phyloP scores from a whole-genome alignment of 2,797 vertebrate species.

The Typhlichthys subterraneus region DNA sequence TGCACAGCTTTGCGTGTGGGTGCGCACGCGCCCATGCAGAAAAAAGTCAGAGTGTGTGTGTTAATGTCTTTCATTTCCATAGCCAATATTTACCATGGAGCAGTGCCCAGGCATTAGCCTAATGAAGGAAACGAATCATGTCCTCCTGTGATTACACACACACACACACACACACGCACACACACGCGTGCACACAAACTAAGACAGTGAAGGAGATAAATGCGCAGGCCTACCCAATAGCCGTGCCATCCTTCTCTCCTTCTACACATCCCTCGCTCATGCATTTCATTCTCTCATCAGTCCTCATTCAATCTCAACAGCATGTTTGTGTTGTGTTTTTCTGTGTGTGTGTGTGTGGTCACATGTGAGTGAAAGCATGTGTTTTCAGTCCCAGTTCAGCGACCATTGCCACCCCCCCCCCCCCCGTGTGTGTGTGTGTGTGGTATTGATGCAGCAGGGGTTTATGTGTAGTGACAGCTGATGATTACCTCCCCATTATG shows the following conservation, averaged over 20 bases:
- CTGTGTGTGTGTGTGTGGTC: background rate
- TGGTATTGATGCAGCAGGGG: constrained; percentile 23
- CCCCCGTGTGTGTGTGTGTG: background rate
- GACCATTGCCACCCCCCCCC: constrained; percentile 25
- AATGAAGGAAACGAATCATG: constrained; percentile 75
- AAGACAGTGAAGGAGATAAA: background rate
- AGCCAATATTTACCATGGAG: constrained; percentile 75
- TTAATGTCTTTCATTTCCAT: constrained; percentile 72
- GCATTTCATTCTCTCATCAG: constrained; percentile 42
- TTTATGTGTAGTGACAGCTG: constrained; percentile 78
- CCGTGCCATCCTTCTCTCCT: background rate
- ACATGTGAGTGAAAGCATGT: constrained; percentile 30
- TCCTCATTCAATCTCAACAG: constrained; percentile 24
- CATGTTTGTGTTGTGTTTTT: constrained; percentile 3
- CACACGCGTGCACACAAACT: background rate
- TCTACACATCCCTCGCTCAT: too few relatives aligned
- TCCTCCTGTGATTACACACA: constrained; percentile 56
- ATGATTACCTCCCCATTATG: constrained; percentile 52
- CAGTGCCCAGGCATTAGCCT: constrained; percentile 66
- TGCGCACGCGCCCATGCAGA: constrained; percentile 35
- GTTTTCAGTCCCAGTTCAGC: constrained; percentile 40
- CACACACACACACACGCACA: constrained; percentile 3
- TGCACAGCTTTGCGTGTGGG: background rate
- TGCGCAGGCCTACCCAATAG: constrained; percentile 30
- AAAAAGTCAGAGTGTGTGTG: constrained; percentile 19